Base-by-base conservation (phyloP, 2,113 vertebrate species). In the Piliocolobus tephrosceles region DNA sequence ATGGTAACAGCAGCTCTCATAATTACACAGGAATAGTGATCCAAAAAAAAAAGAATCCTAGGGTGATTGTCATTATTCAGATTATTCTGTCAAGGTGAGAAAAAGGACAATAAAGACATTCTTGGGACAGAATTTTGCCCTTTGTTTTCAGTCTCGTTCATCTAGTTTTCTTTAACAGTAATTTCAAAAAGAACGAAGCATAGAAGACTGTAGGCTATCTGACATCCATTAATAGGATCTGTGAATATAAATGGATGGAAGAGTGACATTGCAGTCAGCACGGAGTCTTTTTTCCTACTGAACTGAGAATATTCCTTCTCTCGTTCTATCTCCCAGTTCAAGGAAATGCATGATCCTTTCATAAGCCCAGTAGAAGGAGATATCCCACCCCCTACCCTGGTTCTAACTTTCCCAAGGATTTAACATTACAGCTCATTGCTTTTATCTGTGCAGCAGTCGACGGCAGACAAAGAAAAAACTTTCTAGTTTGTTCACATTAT, bases 141-240 rank as follows among this genome's bases (percentile, higher is more conserved):
- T 93, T 91, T 88, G 83, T 97, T 97, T 97, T 93, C 45, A 10
- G 8, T 87, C 96, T 75, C 80, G 75, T 94, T 91, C 57, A 75
- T 47, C n/a, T 32, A 23, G 35, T 57, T 94, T 94, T 50, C 68
- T 93, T 70, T 90, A 80, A 66, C 30, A 43, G 43, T 38, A 76
- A 87, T 79, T 94, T 94, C n/a, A 30, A 79, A 55, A 93, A 92
- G 82, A 92, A 87, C 79, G 95, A 91, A 96, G 87, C 22, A 75
- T 40, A 17, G 13, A 83, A 94, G 64, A 90, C 90, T 4, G 12
- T 27, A 95, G 43, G 57, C 66, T 95, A 84, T 30, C 64, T 88
- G 68, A 80, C 18, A 84, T 85, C 79, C 50, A 47, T 90, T 90
- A 90, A 76, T 58, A 94, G 72, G 57, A 81, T 87, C 90, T 73